These are phyloP conservation scores for Palythoa grandiflora DNA, from an alignment of 92 coral and sea anemone species.

Conservation along the genomic window DNA sequence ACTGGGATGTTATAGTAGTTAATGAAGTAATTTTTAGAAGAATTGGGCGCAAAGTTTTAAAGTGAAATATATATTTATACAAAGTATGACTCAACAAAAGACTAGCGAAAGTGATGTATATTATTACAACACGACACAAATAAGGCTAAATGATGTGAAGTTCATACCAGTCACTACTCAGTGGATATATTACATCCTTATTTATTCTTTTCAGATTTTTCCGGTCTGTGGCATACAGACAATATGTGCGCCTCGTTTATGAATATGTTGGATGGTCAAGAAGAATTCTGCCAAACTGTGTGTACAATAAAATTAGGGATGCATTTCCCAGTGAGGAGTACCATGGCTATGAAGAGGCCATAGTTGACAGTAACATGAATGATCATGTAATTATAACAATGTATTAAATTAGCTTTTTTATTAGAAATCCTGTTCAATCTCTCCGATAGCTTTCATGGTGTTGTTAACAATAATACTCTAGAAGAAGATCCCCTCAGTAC, in stretches of 20 bases:
- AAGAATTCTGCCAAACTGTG: constrained; percentile 60
- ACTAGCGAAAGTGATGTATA: too few relatives aligned
- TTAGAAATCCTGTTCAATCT: too few relatives aligned
- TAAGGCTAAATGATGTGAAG: too few relatives aligned
- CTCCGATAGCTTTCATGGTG: too few relatives aligned
- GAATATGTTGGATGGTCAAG: constrained; percentile 54
- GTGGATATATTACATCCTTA: too few relatives aligned
- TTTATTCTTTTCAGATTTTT: constrained; percentile 30
- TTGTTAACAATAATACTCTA: background rate
- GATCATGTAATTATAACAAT: background rate
- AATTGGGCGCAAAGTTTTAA: too few relatives aligned
- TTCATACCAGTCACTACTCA: too few relatives aligned
- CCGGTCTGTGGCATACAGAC: constrained; percentile 50
- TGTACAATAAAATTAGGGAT: constrained; percentile 46
- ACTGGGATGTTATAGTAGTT: too few relatives aligned
- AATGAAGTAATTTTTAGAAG: too few relatives aligned
- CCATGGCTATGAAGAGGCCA: constrained; percentile 35
- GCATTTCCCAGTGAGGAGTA: constrained; percentile 50
- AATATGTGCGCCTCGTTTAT: constrained; percentile 33
- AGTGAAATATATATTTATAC: too few relatives aligned
- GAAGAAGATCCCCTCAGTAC: background rate
- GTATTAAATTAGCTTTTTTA: background rate
- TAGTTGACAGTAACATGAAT: background rate
- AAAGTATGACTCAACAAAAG: too few relatives aligned
- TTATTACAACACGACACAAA: too few relatives aligned